These are phyloP conservation scores for Globodera rostochiensis DNA, from an alignment of 1,140 invertebrate genomes.

Conservation along the genomic window DNA sequence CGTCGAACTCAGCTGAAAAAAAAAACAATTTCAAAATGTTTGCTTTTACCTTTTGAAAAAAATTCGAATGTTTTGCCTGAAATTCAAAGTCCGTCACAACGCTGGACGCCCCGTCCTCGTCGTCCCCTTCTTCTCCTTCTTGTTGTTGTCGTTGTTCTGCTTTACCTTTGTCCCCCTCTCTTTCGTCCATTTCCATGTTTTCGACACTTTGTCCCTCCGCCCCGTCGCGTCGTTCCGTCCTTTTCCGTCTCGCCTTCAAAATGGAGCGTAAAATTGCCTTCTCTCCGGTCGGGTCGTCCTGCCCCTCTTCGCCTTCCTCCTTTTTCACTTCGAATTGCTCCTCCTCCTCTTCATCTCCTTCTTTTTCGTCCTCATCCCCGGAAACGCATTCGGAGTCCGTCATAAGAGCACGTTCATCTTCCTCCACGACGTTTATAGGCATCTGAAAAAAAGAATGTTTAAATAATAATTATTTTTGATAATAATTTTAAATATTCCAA, in stretches of 20 bases:
- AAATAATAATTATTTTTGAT: no score
- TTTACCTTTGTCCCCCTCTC: background rate
- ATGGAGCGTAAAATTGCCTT: conserved; percentile 20
- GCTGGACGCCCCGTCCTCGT: conserved; percentile 13
- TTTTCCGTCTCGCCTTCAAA: conserved; percentile 15
- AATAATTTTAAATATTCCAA: no score
- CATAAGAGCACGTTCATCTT: conserved; percentile 40
- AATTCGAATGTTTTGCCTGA: background rate
- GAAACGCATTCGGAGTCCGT: conserved; percentile 42
- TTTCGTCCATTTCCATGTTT: background rate
- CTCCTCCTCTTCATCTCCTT: conserved; percentile 39
- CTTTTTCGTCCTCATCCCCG: conserved; percentile 31
- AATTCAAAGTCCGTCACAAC: conserved; percentile 29
- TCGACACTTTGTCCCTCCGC: background rate
- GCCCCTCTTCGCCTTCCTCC: background rate
- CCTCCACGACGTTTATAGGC: conserved; percentile 57
- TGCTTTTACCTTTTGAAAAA: background rate
- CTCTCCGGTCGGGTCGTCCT: conserved; percentile 16
- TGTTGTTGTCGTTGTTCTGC: background rate
- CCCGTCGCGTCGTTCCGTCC: background rate
- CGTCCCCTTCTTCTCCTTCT: background rate
- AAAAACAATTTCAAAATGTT: background rate
- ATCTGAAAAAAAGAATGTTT: conserved; percentile 35
- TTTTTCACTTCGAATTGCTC: conserved; percentile 42
- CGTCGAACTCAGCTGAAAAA: conserved; percentile 18